Conservation (phyloP, 2,888 invertebrate species). For the Doris montereyensis region DNA sequence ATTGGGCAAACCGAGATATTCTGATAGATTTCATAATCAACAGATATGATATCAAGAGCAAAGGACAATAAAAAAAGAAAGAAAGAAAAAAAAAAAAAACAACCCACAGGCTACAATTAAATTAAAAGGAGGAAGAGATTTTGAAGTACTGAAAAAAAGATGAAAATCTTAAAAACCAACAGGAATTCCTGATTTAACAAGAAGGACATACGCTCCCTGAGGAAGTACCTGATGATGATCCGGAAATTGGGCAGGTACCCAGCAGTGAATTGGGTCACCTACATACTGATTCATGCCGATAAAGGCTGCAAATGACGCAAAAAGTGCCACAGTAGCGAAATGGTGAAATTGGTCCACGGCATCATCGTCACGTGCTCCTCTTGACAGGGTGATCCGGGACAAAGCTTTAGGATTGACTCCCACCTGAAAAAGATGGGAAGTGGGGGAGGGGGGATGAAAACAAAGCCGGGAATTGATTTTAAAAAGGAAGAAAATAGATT, state of each 20-base stretch:
- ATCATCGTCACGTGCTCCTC: conserved; percentile 48
- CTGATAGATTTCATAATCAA: too few relatives aligned
- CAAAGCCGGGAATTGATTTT: not conserved
- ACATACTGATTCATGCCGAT: conserved; percentile 50
- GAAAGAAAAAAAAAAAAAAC: too few relatives aligned
- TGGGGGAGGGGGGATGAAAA: not conserved
- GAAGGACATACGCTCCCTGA: too few relatives aligned
- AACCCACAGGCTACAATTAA: too few relatives aligned
- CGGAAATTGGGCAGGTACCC: conserved; percentile 48
- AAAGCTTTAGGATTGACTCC: conserved; percentile 45
- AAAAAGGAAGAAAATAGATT: not conserved
- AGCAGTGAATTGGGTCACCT: conserved; percentile 51
- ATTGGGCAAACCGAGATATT: too few relatives aligned
- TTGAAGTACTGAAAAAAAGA: too few relatives aligned
- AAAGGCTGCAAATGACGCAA: conserved; percentile 44
- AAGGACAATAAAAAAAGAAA: too few relatives aligned
- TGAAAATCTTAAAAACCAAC: too few relatives aligned
- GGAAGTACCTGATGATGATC: conserved; percentile 40
- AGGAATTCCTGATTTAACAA: too few relatives aligned
- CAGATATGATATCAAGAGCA: too few relatives aligned
- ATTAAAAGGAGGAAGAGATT: too few relatives aligned
- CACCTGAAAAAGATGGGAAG: conserved; percentile 41
- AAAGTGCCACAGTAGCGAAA: conserved; percentile 44
- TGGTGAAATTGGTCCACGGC: conserved; percentile 48
- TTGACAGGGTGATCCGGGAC: conserved; percentile 43